phyloP scores from a whole-genome alignment of 2,797 vertebrate genomes.

The Numenius phaeopus region DNA sequence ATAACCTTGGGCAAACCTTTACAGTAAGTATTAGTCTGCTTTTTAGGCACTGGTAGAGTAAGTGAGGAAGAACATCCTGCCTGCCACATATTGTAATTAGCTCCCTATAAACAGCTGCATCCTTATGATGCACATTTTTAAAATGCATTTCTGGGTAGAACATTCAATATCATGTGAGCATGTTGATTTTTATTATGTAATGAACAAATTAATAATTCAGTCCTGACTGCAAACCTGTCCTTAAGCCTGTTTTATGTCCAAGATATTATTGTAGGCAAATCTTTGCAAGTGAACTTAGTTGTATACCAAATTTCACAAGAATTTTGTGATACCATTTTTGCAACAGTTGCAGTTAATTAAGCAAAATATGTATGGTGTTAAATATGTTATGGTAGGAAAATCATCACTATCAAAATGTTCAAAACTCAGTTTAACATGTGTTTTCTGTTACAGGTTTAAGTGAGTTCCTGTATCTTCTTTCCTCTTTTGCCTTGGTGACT shows the following conservation, averaged over 20 bases:
- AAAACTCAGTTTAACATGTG: background rate
- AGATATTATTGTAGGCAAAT: background rate
- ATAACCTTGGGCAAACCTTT: constrained; percentile 68
- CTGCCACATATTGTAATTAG: background rate
- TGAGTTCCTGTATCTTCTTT: constrained; percentile 60
- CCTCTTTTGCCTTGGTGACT: constrained; percentile 75
- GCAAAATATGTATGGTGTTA: background rate
- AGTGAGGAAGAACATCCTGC: background rate
- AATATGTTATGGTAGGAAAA: background rate
- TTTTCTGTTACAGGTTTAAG: background rate
- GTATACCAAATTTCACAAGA: background rate
- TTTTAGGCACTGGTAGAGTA: background rate
- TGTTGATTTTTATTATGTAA: background rate
- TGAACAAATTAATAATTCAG: background rate
- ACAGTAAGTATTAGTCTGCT: constrained; percentile 52
- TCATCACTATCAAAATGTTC: background rate
- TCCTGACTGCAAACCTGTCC: background rate
- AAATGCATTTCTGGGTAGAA: background rate
- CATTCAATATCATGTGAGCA: background rate
- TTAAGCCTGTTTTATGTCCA: background rate
- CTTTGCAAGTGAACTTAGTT: background rate
- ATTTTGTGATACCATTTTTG: background rate
- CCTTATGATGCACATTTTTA: background rate
- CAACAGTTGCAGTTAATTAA: background rate
- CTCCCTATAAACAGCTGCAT: background rate